A percentile compares a stretch with the other conserved stretches of the same genome.
Conservation (phyloP, 2,888 invertebrate genomes). For the Sphinx pinastri region DNA sequence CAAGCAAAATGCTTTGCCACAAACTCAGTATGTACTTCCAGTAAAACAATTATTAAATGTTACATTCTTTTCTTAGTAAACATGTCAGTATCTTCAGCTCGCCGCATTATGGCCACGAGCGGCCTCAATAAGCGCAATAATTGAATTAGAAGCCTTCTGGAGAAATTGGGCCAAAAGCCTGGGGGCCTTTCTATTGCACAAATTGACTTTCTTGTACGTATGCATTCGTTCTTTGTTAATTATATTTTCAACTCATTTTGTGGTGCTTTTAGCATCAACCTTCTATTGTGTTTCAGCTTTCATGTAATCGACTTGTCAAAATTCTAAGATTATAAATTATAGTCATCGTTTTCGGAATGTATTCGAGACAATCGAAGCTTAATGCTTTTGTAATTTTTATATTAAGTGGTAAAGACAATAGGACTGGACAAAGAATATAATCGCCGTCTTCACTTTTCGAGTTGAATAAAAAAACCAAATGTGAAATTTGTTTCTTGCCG, state of each 20-base stretch:
- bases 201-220: conserved; percentile 52
- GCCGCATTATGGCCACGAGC: neutral
- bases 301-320: conserved; percentile 3
- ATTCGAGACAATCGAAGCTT: neutral
- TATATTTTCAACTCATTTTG: conserved; percentile 22
- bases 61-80: neutral
- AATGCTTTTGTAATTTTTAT: too few relatives aligned
- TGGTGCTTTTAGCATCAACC: conserved; percentile 3
- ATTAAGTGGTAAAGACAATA: too few relatives aligned
- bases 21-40: too few relatives aligned
- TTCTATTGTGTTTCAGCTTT: conserved; percentile 24
- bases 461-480: too few relatives aligned
- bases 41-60: neutral
- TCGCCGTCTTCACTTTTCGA: too few relatives aligned
- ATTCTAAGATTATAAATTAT: conserved; percentile 1
- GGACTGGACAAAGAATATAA: too few relatives aligned
- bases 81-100: neutral
- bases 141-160: conserved; percentile 59
- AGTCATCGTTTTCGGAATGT: neutral
- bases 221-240: conserved; percentile 36
- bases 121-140: conserved; percentile 53
- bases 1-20: too few relatives aligned
- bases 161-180: conserved; percentile 50
- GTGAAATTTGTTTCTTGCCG: too few relatives aligned
- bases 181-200: conserved; percentile 55